These are phyloP conservation scores for Spilogale gracilis DNA, from an alignment of 2,113 vertebrate genomes.

Conservation along the genomic window DNA sequence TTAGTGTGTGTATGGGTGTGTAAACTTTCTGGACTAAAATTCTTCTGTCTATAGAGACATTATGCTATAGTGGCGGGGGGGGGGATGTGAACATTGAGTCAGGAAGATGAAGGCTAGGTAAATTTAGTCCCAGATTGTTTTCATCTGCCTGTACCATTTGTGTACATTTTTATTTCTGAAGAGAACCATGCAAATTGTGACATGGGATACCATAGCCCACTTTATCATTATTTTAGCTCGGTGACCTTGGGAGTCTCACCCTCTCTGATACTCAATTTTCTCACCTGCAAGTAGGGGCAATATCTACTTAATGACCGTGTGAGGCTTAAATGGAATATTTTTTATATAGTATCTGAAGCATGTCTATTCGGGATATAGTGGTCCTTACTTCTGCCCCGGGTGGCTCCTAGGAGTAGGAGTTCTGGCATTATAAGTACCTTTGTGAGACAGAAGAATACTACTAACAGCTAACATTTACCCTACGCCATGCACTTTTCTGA, in stretches of 20 bases:
- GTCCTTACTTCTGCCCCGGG: not conserved
- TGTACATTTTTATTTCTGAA: not conserved
- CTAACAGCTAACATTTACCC: not conserved
- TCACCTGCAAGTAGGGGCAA: not conserved
- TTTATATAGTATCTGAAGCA: not conserved
- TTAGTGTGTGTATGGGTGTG: too few relatives aligned
- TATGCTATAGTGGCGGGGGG: too few relatives aligned
- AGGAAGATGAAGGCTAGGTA: not conserved
- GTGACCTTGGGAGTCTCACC: not conserved
- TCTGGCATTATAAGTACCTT: not conserved
- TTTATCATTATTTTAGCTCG: not conserved
- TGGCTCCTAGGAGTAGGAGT: not conserved
- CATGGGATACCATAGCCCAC: not conserved
- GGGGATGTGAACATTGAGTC: not conserved
- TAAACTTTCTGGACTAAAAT: not conserved
- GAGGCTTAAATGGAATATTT: not conserved
- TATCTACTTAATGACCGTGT: not conserved
- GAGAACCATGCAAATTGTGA: not conserved
- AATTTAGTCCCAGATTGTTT: not conserved
- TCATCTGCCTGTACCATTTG: not conserved
- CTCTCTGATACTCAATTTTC: not conserved
- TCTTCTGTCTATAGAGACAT: not conserved
- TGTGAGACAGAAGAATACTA: not conserved
- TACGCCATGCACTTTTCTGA: not conserved
- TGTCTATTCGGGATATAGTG: not conserved